Conservation (phyloP, 2,888 invertebrate species). For the Caenorhabditis macrosperma region DNA sequence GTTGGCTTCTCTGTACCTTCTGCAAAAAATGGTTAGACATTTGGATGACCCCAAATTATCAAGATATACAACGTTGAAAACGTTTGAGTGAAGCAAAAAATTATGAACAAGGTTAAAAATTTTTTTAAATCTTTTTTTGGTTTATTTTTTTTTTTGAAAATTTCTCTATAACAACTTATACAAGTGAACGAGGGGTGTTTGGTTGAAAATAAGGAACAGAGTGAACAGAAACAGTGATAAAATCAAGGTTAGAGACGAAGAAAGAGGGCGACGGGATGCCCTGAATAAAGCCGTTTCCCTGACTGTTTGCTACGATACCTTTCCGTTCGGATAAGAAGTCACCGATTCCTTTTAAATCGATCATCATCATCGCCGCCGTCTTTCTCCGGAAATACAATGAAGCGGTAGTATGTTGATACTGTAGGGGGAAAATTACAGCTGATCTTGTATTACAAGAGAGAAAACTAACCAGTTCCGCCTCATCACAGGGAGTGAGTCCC, state of each 20-base stretch:
- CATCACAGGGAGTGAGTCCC: slow-evolving; percentile 49
- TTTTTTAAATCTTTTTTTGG: slow-evolving; percentile 33
- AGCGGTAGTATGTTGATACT: slow-evolving; percentile 17
- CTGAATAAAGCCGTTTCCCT: too few relatives aligned
- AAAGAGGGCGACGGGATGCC: background rate
- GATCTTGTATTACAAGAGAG: background rate
- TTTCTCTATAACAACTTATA: slow-evolving; percentile 31
- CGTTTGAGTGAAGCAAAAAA: background rate
- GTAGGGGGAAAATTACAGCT: slow-evolving; percentile 21
- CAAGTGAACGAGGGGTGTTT: slow-evolving; percentile 15
- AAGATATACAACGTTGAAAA: slow-evolving; percentile 28
- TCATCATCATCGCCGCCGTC: slow-evolving; percentile 10
- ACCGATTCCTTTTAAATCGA: slow-evolving; percentile 8
- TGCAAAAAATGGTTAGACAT: slow-evolving; percentile 20
- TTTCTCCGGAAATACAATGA: slow-evolving; percentile 36
- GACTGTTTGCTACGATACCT: too few relatives aligned
- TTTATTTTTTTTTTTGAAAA: slow-evolving; percentile 33
- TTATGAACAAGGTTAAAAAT: background rate
- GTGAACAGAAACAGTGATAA: slow-evolving; percentile 19
- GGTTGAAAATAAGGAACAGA: background rate
- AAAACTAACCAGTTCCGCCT: slow-evolving; percentile 54
- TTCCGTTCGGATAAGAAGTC: background rate
- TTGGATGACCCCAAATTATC: slow-evolving; percentile 7
- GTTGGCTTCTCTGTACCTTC: slow-evolving; percentile 36
- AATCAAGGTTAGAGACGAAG: background rate